A percentile compares a stretch with the other conserved stretches of the same genome.
Evolutionary conservation across 2,888 invertebrate genomes (phyloP).

Genomic region (Alentia gelatinosa): DNA sequence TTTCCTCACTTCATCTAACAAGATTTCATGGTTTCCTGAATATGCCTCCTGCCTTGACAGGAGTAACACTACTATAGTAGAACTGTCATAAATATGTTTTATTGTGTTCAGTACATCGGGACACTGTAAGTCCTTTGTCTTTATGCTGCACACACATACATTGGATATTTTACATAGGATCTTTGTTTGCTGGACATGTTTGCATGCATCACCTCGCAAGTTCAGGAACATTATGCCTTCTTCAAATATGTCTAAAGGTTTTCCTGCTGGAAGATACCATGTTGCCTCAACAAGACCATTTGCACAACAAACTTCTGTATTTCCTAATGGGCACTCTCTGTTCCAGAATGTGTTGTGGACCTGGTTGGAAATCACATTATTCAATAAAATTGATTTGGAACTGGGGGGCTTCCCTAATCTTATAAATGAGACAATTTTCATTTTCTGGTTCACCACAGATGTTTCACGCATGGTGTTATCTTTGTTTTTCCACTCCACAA

Average conservation of each 20-base stretch:
- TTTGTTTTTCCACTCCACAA: background rate
- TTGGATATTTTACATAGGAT: background rate
- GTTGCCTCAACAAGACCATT: conserved; percentile 3
- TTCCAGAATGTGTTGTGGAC: conserved; percentile 22
- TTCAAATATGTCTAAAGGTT: background rate
- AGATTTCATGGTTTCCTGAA: background rate
- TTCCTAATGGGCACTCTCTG: background rate
- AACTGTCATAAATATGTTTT: background rate
- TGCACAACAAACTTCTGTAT: background rate
- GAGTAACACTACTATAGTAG: background rate
- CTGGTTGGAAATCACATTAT: background rate
- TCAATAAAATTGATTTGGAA: background rate
- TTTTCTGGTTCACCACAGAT: background rate
- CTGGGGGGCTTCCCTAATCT: background rate
- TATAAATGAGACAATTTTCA: conserved; percentile 8
- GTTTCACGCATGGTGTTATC: background rate
- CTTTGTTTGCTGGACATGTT: background rate
- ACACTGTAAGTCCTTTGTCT: background rate
- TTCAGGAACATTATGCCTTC: background rate
- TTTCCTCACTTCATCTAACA: background rate
- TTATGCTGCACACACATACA: background rate
- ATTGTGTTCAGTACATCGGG: background rate
- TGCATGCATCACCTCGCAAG: background rate
- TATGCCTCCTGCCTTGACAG: background rate
- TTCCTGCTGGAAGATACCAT: conserved; percentile 6